phyloP scores from a whole-genome alignment of 2,888 invertebrate species.

The Agonopterix heracliana region DNA sequence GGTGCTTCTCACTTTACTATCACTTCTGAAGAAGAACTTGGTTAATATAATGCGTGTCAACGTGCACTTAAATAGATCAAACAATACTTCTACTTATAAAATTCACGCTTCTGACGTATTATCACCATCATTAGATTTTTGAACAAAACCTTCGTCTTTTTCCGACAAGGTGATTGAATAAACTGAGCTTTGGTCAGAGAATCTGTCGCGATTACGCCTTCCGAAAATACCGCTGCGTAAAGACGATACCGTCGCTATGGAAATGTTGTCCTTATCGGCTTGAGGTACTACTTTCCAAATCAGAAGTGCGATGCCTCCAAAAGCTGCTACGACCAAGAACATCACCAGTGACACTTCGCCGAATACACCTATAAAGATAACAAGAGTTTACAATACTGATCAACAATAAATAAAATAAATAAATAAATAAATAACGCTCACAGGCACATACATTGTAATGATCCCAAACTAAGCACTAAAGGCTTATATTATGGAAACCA shows the following conservation, averaged over 20 bases:
- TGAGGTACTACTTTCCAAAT: slow-evolving; percentile 76
- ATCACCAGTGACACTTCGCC: slow-evolving; percentile 71
- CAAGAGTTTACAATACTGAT: slow-evolving; percentile 6
- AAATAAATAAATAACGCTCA: no score
- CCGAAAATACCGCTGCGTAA: slow-evolving; percentile 58
- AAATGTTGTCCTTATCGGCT: slow-evolving; percentile 67
- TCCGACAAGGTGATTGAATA: slow-evolving; percentile 70
- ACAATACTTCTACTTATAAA: slow-evolving; percentile 9
- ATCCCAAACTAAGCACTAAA: no score
- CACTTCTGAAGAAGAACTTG: slow-evolving; percentile 6
- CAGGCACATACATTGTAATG: no score
- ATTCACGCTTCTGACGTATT: slow-evolving; percentile 68
- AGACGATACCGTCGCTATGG: slow-evolving; percentile 59
- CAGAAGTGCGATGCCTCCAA: slow-evolving; percentile 72
- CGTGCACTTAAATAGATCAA: slow-evolving; percentile 25
- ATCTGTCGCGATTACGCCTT: slow-evolving; percentile 56
- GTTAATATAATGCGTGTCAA: slow-evolving; percentile 11
- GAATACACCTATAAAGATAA: slow-evolving; percentile 53
- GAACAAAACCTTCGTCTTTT: slow-evolving; percentile 52
- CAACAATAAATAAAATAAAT: slow-evolving; percentile 8
- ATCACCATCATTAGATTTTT: slow-evolving; percentile 55
- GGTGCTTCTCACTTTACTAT: slow-evolving; percentile 9
- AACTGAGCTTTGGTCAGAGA: slow-evolving; percentile 64
- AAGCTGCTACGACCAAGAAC: slow-evolving; percentile 75
- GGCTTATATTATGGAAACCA: no score